Conservation (phyloP, 1,140 invertebrate genomes). For the Drosophila sulfurigaster region DNA sequence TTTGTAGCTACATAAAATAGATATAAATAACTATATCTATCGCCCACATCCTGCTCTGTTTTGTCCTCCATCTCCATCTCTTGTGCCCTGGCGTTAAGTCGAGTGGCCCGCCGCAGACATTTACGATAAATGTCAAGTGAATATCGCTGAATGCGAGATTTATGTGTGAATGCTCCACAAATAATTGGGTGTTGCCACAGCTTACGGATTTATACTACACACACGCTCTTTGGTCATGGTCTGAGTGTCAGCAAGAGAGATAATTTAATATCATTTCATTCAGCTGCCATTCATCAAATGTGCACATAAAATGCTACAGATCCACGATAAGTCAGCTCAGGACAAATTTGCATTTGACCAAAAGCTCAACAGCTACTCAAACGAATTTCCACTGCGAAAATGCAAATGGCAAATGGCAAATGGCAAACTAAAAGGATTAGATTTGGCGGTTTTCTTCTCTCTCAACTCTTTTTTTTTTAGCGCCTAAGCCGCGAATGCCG, state of each 20-base stretch:
- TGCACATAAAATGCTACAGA: conserved; percentile 18
- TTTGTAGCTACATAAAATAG: conserved; percentile 43
- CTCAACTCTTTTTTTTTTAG: background rate
- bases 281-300: conserved; percentile 52
- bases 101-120: conserved; percentile 44
- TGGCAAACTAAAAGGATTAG: conserved; percentile 51
- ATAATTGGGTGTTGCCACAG: conserved; percentile 48
- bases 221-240: background rate
- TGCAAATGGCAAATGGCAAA: conserved; percentile 29
- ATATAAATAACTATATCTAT: conserved; percentile 53
- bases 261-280: conserved; percentile 16
- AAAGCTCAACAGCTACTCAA: background rate
- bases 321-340: conserved; percentile 22
- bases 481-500: conserved; percentile 21
- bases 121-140: conserved; percentile 55
- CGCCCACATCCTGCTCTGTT: background rate
- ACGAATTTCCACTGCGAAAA: background rate
- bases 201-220: conserved; percentile 30
- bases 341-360: conserved; percentile 64
- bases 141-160: conserved; percentile 42
- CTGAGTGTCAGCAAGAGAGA: background rate
- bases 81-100: conserved; percentile 9
- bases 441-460: conserved; percentile 18
- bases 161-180: conserved; percentile 41
- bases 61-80: background rate